Evolutionary conservation across 2,113 vertebrate genomes (phyloP), one percentile per base, ranked within the genome.

Genomic region (Xiphophorus couchianus): DNA sequence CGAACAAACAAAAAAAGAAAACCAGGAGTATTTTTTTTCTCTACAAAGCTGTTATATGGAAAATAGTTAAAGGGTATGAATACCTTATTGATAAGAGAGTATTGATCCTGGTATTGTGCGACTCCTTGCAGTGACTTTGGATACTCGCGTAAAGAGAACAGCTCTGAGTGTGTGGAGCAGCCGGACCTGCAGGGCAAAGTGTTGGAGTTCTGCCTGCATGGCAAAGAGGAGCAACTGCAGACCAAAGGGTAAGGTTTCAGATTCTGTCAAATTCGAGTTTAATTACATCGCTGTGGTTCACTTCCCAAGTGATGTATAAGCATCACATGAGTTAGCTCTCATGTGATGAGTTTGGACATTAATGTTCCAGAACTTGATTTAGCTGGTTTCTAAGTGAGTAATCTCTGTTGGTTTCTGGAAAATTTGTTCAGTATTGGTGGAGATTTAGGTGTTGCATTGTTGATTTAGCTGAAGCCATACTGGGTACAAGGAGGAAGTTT

Each of bases 71-170:
- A 58, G 7, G 19, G 7, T 10, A 54, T 58, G 8, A n/a, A 25
- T n/a, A 58, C 51, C 25, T 48, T 48, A 48, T 6, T 19, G 13
- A 17, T 15, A 25, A 54, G 51, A 25, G 19, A 6, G 51, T 54
- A 25, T 25, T 25, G 25, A 58, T 8, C 6, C 51, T 6, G 27
- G 22, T n/a, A 11, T 61, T n/a, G 25, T 66, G 60, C 66, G 22
- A 33, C 63, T 73, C 17, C 0, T 66, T 74, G 17, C 90, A 99
- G 97, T 78, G 97, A 99, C 89, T 99, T 98, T 80, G 97, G 97
- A 68, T 99, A 96, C 88, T 98, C 94, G 88, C 97, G 97, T 31
- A 91, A 94, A 1, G 96, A 98, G 87, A 98, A 97, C 88, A 95
- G 96, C 64, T 96, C 96, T 0, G 89, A 88, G 33, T 98, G 97